A percentile compares a stretch with the other conserved stretches of the same genome.
Evolutionary conservation across 1,140 invertebrate genomes (phyloP).

Genomic region (Trichomalopsis sarcophagae): DNA sequence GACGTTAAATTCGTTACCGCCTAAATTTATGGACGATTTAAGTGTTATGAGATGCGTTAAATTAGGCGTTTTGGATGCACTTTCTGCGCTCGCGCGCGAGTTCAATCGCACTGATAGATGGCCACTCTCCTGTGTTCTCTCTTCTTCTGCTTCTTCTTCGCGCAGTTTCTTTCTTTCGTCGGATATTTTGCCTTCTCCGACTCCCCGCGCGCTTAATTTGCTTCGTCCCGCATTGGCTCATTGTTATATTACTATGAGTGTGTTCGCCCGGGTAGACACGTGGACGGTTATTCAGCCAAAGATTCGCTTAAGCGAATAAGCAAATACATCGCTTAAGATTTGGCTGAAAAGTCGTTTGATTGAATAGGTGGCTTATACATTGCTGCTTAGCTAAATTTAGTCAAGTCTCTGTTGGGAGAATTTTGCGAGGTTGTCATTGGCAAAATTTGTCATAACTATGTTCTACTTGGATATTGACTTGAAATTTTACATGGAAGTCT

Average conservation of each 20-base stretch:
- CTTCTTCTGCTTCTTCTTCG: background rate
- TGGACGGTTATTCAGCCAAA: too few relatives aligned
- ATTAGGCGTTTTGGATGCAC: constrained; percentile 26
- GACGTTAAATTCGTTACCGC: constrained; percentile 40
- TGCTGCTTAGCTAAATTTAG: too few relatives aligned
- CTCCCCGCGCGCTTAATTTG: background rate
- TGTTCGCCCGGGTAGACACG: too few relatives aligned
- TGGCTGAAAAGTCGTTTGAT: too few relatives aligned
- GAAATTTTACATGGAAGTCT: too few relatives aligned
- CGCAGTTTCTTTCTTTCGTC: constrained; percentile 12
- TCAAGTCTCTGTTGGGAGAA: too few relatives aligned
- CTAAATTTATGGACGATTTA: constrained; percentile 45
- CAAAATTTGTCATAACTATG: too few relatives aligned
- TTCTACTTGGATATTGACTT: too few relatives aligned
- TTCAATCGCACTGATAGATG: constrained; percentile 36
- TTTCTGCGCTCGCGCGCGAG: background rate
- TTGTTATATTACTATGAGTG: background rate
- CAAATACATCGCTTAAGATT: too few relatives aligned
- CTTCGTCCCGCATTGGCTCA: background rate
- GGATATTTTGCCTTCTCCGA: background rate
- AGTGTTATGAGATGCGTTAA: constrained; percentile 44
- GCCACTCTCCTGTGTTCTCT: background rate
- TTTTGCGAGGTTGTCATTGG: too few relatives aligned
- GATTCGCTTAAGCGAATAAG: too few relatives aligned
- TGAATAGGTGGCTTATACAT: too few relatives aligned